These are phyloP conservation scores for Lota lota DNA, from an alignment of 2,113 vertebrate species.

Conservation along the genomic window DNA sequence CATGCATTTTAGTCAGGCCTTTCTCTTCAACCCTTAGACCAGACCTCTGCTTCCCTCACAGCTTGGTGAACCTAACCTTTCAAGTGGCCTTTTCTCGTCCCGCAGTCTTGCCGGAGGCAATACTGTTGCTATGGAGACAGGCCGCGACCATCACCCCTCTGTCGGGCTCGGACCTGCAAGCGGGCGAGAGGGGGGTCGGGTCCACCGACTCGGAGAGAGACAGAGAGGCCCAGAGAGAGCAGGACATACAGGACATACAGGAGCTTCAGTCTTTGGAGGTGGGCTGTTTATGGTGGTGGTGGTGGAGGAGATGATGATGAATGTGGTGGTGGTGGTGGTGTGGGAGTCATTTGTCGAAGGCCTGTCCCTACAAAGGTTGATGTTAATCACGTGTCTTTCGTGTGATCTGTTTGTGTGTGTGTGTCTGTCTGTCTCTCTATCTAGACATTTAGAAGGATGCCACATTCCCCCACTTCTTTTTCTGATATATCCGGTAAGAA, in stretches of 20 bases:
- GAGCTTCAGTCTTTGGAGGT: slow-evolving; percentile 11
- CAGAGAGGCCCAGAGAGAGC: not conserved
- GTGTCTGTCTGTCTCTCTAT: slow-evolving; percentile 16
- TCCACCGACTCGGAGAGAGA: slow-evolving; percentile 52
- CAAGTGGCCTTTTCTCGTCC: not conserved
- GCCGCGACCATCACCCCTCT: slow-evolving; percentile 45
- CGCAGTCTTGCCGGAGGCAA: slow-evolving; percentile 56
- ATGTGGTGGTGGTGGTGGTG: not conserved
- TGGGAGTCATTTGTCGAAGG: not conserved
- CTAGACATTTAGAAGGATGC: slow-evolving; percentile 37
- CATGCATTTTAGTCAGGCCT: too few relatives aligned
- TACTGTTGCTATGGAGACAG: slow-evolving; percentile 61
- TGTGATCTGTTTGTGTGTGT: not conserved
- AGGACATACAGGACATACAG: slow-evolving; percentile 10
- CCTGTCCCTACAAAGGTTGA: not conserved
- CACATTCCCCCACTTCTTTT: slow-evolving; percentile 19
- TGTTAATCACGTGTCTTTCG: not conserved
- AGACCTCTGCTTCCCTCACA: too few relatives aligned
- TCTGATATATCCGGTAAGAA: slow-evolving; percentile 47
- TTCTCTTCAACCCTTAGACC: too few relatives aligned
- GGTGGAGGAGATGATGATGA: too few relatives aligned
- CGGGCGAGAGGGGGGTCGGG: slow-evolving; percentile 24
- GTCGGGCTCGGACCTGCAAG: slow-evolving; percentile 21
- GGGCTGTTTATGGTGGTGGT: too few relatives aligned
- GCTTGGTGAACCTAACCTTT: slow-evolving; percentile 2